These are phyloP conservation scores for Drosophila lutescens DNA, from an alignment of 2,888 invertebrate genomes.

Conservation along the genomic window DNA sequence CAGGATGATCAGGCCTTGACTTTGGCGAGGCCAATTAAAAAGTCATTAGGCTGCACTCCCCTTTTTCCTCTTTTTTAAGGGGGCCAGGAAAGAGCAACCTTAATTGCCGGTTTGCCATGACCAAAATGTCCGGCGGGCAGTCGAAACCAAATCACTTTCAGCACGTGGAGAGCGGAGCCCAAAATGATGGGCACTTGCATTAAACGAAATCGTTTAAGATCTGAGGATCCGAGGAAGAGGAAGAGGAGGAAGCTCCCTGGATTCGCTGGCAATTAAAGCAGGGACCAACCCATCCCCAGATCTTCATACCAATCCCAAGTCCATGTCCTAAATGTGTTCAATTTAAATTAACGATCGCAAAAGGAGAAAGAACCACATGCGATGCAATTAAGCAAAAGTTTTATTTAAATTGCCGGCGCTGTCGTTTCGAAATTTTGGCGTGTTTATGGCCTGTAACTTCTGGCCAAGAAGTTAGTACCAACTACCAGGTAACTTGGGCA, in stretches of 20 bases:
- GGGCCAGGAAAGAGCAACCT: slow-evolving; percentile 19
- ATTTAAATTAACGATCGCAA: slow-evolving; percentile 77
- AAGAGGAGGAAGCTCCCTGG: not conserved
- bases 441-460: slow-evolving; percentile 59
- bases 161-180: slow-evolving; percentile 64
- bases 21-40: slow-evolving; percentile 62
- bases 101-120: slow-evolving; percentile 73
- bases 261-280: slow-evolving; percentile 67
- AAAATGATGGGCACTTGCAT: slow-evolving; percentile 78
- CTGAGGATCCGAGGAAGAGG: not conserved
- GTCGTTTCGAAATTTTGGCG: slow-evolving; percentile 44
- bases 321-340: slow-evolving; percentile 78
- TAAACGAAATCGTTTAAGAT: slow-evolving; percentile 74
- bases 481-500: too few relatives aligned
- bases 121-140: slow-evolving; percentile 67
- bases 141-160: slow-evolving; percentile 61
- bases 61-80: too few relatives aligned
- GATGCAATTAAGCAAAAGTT: slow-evolving; percentile 78
- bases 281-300: slow-evolving; percentile 12
- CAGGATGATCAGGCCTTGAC: slow-evolving; percentile 30
- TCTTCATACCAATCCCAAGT: slow-evolving; percentile 5
- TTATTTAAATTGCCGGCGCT: slow-evolving; percentile 77
- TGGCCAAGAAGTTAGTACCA: slow-evolving; percentile 22
- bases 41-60: slow-evolving; percentile 61
- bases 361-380: slow-evolving; percentile 48